These are phyloP conservation scores for Teleogryllus oceanicus DNA, from an alignment of 2,888 invertebrate species.

Conservation along the genomic window DNA sequence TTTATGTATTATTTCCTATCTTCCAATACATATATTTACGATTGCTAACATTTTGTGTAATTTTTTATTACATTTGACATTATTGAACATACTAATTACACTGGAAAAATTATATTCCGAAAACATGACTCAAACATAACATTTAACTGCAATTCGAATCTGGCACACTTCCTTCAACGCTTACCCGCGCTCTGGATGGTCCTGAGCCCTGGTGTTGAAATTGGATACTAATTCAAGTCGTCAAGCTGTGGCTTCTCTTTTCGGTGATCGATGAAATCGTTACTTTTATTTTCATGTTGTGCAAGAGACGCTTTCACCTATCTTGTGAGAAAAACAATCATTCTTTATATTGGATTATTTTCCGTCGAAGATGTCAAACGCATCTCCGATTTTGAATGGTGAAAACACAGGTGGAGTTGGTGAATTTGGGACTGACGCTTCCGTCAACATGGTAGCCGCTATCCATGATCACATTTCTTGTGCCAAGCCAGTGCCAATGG, in stretches of 20 bases:
- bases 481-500: conserved; percentile 36
- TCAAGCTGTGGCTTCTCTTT: background rate
- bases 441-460: conserved; percentile 39
- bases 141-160: background rate
- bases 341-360: conserved; percentile 20
- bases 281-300: conserved; percentile 31
- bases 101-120: too few relatives aligned
- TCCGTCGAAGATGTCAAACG: conserved; percentile 35
- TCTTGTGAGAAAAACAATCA: conserved; percentile 21
- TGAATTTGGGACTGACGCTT: conserved; percentile 38
- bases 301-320: conserved; percentile 22
- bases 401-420: conserved; percentile 38
- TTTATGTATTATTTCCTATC: too few relatives aligned
- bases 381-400: conserved; percentile 37
- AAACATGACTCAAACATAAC: too few relatives aligned
- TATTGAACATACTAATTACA: too few relatives aligned
- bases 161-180: background rate
- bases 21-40: too few relatives aligned
- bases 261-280: conserved; percentile 29
- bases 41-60: too few relatives aligned
- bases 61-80: too few relatives aligned
- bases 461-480: conserved; percentile 39
- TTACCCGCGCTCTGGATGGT: background rate
- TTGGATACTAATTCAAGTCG: background rate
- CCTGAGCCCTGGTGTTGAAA: conserved; percentile 19